phyloP scores from a whole-genome alignment of 2,797 vertebrate genomes.

The Microctenopoma stevenorrisi region DNA sequence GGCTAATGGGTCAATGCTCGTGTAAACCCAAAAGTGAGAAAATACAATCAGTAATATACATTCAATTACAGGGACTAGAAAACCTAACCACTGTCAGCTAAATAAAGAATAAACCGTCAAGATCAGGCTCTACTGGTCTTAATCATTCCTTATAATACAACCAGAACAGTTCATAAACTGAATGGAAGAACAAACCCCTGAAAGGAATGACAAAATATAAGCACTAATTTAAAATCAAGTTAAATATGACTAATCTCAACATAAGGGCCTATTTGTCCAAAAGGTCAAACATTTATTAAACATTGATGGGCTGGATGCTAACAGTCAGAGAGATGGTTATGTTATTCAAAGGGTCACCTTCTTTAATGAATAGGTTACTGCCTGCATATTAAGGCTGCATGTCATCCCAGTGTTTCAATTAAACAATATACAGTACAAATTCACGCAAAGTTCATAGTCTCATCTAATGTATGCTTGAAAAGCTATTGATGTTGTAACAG shows the following conservation, averaged over 20 bases:
- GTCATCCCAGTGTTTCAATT: slow-evolving; percentile 71
- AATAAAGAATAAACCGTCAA: slow-evolving; percentile 22
- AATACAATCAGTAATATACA: slow-evolving; percentile 77
- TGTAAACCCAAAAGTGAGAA: slow-evolving; percentile 45
- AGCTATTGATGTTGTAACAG: slow-evolving; percentile 75
- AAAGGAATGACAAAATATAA: slow-evolving; percentile 41
- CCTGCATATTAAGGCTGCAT: slow-evolving; percentile 58
- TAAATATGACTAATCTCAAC: slow-evolving; percentile 26
- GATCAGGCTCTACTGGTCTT: slow-evolving; percentile 21
- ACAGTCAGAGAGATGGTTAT: slow-evolving; percentile 28
- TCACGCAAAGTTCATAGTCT: slow-evolving; percentile 56
- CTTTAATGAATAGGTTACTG: slow-evolving; percentile 60
- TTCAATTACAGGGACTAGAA: slow-evolving; percentile 70
- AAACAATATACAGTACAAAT: slow-evolving; percentile 53
- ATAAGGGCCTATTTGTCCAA: slow-evolving; percentile 4
- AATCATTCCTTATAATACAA: slow-evolving; percentile 45
- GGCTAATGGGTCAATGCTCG: slow-evolving; percentile 25
- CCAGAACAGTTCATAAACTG: slow-evolving; percentile 36
- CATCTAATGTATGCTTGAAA: slow-evolving; percentile 48
- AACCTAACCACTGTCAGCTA: slow-evolving; percentile 32
- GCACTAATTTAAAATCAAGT: slow-evolving; percentile 44
- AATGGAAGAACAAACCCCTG: slow-evolving; percentile 44
- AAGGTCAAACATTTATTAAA: slow-evolving; percentile 14
- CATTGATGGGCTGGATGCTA: slow-evolving; percentile 43
- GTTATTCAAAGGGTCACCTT: slow-evolving; percentile 44